These are phyloP conservation scores for Aphelenchoides avenae DNA, from an alignment of 1,140 invertebrate genomes.

Conservation along the genomic window DNA sequence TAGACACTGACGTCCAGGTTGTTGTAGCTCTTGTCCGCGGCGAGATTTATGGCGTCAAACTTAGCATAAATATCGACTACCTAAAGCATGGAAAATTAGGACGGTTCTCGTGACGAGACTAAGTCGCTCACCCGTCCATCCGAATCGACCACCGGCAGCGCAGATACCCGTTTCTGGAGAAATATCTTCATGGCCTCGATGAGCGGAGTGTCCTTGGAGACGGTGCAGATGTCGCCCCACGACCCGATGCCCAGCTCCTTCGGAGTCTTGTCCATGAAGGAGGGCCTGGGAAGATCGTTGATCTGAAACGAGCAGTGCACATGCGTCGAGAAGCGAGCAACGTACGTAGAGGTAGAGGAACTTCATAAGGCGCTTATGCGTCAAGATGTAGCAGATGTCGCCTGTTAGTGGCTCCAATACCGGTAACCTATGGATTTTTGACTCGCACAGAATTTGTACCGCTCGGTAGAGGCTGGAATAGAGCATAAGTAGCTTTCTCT, in stretches of 20 bases:
- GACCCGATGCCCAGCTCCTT: slow-evolving; percentile 49
- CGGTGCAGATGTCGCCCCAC: slow-evolving; percentile 77
- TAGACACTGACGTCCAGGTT: slow-evolving; percentile 90
- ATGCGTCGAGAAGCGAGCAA: slow-evolving; percentile 52
- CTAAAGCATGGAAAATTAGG: slow-evolving; percentile 54
- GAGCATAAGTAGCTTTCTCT: slow-evolving; percentile 8
- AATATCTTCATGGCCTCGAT: slow-evolving; percentile 93
- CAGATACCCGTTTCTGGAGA: slow-evolving; percentile 70
- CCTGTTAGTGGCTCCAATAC: slow-evolving; percentile 89
- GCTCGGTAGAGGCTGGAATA: slow-evolving; percentile 51
- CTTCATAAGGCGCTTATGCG: slow-evolving; percentile 93
- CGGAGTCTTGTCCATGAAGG: slow-evolving; percentile 53
- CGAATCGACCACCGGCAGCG: slow-evolving; percentile 52
- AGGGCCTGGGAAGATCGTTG: slow-evolving; percentile 42
- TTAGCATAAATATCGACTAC: slow-evolving; percentile 98
- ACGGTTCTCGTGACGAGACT: slow-evolving; percentile 4
- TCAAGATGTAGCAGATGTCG: slow-evolving; percentile 96
- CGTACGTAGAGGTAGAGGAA: slow-evolving; percentile 98
- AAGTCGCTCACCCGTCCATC: slow-evolving; percentile 42
- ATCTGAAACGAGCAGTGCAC: slow-evolving; percentile 32
- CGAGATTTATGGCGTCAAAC: slow-evolving; percentile 99
- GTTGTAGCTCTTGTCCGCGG: slow-evolving; percentile 98
- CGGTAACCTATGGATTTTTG: slow-evolving; percentile 84
- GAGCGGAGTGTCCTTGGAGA: slow-evolving; percentile 72
- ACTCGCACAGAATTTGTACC: slow-evolving; percentile 56